A percentile compares a stretch with the other conserved stretches of the same genome.
Conservation (phyloP, 2,113 vertebrate genomes). For the Megaceryle maxima region DNA sequence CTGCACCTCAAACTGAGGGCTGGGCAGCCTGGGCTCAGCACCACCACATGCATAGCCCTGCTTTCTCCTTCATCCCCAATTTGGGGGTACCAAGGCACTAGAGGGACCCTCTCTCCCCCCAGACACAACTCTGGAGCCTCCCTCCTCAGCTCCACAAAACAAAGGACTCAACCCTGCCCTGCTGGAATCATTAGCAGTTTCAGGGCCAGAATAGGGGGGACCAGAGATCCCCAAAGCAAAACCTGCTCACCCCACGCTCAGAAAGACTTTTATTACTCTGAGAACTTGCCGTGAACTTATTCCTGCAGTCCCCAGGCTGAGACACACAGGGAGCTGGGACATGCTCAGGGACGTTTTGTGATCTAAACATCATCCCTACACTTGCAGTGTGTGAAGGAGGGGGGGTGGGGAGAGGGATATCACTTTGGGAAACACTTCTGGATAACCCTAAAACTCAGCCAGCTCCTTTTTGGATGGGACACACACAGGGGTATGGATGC, state of each 20-base stretch:
- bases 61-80: not conserved
- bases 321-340: not conserved
- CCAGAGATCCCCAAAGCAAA: not conserved
- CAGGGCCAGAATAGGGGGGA: accelerated
- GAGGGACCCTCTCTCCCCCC: not conserved
- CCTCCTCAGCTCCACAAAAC: not conserved
- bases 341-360: accelerated
- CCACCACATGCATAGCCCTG: not conserved
- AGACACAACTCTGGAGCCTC: not conserved
- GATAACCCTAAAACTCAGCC: not conserved
- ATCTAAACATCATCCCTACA: accelerated
- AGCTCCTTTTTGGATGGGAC: not conserved
- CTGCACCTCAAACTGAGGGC: not conserved
- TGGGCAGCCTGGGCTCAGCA: not conserved
- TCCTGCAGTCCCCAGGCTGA: not conserved
- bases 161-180: not conserved
- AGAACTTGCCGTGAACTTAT: accelerated
- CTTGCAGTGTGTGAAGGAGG: no score
- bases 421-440: not conserved
- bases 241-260: accelerated
- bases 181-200: not conserved
- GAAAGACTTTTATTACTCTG: not conserved
- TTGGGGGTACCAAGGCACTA: not conserved
- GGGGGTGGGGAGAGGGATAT: not conserved
- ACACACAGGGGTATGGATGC: no score